Conservation (phyloP, 2,113 vertebrate species). For the human (Homo sapiens) region DNA sequence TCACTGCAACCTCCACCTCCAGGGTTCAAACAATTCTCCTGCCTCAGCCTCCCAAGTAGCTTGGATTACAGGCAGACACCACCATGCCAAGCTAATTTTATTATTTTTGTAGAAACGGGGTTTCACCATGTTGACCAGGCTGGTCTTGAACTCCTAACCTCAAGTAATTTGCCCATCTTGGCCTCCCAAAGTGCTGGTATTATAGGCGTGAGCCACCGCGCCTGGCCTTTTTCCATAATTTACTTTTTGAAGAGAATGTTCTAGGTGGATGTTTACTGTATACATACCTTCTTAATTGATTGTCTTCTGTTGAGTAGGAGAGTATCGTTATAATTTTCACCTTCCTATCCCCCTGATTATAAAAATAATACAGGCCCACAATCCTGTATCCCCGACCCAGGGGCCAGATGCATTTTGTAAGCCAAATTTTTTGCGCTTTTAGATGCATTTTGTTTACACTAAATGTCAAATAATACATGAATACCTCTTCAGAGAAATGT, state of each 20-base stretch:
- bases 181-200: too few species aligned
- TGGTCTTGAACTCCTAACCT: too few species aligned
- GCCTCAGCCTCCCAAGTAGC: too few species aligned
- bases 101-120: too few species aligned
- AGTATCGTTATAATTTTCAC: neutral
- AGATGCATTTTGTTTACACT: neutral
- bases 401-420: neutral
- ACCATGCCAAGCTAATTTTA: too few species aligned
- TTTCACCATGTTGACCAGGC: too few species aligned
- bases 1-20: too few species aligned
- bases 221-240: neutral
- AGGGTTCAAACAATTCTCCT: too few species aligned
- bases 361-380: neutral
- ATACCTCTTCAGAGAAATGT: neutral
- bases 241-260: neutral
- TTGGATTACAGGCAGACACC: too few species aligned
- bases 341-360: neutral
- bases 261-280: neutral
- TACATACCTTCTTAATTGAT: neutral
- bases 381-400: neutral
- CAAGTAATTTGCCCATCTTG: too few species aligned
- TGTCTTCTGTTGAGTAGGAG: neutral
- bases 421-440: neutral
- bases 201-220: too few species aligned
- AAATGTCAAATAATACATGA: neutral